Conservation (phyloP, 2,113 vertebrate genomes). For the Phylloscopus whistleri region DNA sequence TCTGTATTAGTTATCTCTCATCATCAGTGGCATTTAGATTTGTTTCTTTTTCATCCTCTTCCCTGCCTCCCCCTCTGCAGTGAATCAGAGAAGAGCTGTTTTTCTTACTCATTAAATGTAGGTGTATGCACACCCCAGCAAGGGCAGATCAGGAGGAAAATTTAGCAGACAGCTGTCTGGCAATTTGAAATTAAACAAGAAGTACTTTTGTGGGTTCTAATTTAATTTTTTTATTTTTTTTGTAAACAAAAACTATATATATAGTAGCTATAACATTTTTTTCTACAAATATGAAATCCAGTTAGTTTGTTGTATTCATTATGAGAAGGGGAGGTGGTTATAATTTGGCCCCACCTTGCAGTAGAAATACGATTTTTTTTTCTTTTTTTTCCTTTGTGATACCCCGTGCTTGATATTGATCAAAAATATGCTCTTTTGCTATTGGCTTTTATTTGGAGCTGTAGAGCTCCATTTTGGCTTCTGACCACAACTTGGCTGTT, state of each 20-base stretch:
- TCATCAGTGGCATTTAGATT: slow-evolving; percentile 31
- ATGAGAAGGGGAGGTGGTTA: neutral
- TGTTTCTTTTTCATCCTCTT: neutral
- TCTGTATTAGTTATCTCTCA: neutral
- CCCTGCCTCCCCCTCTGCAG: neutral
- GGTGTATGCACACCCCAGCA: slow-evolving; percentile 9
- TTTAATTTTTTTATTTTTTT: neutral
- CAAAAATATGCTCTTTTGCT: neutral
- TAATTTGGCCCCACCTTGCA: neutral
- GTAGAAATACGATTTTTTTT: neutral
- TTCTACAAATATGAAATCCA: neutral
- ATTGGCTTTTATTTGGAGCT: neutral
- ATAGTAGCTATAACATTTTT: neutral
- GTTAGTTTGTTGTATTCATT: neutral
- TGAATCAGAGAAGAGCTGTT: slow-evolving; percentile 24
- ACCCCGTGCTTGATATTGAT: neutral
- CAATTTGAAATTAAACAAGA: neutral
- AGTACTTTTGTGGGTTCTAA: neutral
- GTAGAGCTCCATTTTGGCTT: neutral
- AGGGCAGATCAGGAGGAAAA: neutral
- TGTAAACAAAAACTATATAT: neutral
- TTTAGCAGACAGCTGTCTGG: slow-evolving; percentile 37
- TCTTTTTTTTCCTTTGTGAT: neutral
- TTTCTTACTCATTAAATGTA: slow-evolving; percentile 51
- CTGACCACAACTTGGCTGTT: neutral